These are phyloP conservation scores for Scrobipalpa atriplicella DNA, from an alignment of 2,888 invertebrate species.

Conservation along the genomic window DNA sequence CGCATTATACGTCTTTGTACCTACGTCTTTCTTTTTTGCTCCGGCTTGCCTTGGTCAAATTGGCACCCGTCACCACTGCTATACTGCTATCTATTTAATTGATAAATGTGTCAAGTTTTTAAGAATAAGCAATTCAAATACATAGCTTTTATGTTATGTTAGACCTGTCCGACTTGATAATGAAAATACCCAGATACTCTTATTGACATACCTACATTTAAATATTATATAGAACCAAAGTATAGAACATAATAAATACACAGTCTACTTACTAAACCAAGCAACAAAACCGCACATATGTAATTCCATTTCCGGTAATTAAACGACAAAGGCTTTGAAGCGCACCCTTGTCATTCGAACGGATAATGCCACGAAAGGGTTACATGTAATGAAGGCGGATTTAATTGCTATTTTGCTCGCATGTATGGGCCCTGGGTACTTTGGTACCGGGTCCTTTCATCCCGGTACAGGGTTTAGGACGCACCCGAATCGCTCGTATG, in stretches of 20 bases:
- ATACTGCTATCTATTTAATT: too few relatives aligned
- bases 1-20: too few relatives aligned
- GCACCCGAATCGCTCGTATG: conserved; percentile 34
- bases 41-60: too few relatives aligned
- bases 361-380: conserved; percentile 43
- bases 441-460: conserved; percentile 38
- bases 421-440: conserved; percentile 35
- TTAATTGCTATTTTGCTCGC: conserved; percentile 75
- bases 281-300: conserved; percentile 16
- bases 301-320: conserved; percentile 25
- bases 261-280: neutral
- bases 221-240: too few relatives aligned
- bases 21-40: too few relatives aligned
- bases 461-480: conserved; percentile 37
- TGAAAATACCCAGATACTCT: too few relatives aligned
- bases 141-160: too few relatives aligned
- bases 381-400: conserved; percentile 69
- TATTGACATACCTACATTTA: neutral
- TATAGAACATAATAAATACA: neutral
- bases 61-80: too few relatives aligned
- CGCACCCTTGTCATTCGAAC: conserved; percentile 51
- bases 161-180: too few relatives aligned
- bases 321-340: conserved; percentile 28
- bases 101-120: too few relatives aligned
- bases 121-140: too few relatives aligned